A percentile compares a stretch with the other conserved stretches of the same genome.
Conservation (phyloP, 2,888 invertebrate species). For the Lamproptera curius region DNA sequence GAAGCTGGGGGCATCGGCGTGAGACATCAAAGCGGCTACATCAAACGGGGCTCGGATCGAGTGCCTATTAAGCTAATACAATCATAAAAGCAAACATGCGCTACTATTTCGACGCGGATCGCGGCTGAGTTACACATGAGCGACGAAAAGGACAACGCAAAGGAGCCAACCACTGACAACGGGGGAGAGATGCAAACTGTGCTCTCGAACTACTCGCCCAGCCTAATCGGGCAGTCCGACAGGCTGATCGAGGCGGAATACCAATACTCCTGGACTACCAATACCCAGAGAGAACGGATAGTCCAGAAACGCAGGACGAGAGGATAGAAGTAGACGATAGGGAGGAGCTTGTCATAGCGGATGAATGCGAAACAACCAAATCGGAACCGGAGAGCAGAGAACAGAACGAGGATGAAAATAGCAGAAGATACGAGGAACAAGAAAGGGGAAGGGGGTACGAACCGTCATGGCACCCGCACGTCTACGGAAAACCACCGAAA, state of each 20-base stretch:
- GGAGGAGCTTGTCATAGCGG: slow-evolving; percentile 46
- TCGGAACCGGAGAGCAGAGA: slow-evolving; percentile 26
- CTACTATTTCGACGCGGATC: slow-evolving; percentile 53
- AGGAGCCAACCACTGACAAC: slow-evolving; percentile 31
- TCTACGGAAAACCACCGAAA: slow-evolving; percentile 89
- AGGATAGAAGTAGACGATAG: slow-evolving; percentile 57
- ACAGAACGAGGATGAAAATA: slow-evolving; percentile 29
- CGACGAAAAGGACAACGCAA: slow-evolving; percentile 39
- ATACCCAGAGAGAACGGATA: slow-evolving; percentile 37
- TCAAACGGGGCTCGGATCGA: slow-evolving; percentile 52
- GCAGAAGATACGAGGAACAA: slow-evolving; percentile 26
- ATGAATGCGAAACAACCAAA: slow-evolving; percentile 32
- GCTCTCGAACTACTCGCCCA: slow-evolving; percentile 50
- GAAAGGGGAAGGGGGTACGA: slow-evolving; percentile 36
- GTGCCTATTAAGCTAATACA: slow-evolving; percentile 63
- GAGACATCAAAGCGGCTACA: slow-evolving; percentile 58
- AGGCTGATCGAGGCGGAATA: slow-evolving; percentile 38
- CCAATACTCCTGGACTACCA: slow-evolving; percentile 30
- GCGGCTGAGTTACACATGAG: slow-evolving; percentile 60
- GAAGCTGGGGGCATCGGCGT: slow-evolving; percentile 48
- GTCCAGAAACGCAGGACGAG: slow-evolving; percentile 42
- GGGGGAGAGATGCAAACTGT: slow-evolving; percentile 58
- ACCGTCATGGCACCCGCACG: slow-evolving; percentile 91
- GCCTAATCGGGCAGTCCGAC: slow-evolving; percentile 45
- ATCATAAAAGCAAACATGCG: slow-evolving; percentile 74